Base-by-base conservation (phyloP, 2,797 vertebrate species). In the Arvicola amphibius region DNA sequence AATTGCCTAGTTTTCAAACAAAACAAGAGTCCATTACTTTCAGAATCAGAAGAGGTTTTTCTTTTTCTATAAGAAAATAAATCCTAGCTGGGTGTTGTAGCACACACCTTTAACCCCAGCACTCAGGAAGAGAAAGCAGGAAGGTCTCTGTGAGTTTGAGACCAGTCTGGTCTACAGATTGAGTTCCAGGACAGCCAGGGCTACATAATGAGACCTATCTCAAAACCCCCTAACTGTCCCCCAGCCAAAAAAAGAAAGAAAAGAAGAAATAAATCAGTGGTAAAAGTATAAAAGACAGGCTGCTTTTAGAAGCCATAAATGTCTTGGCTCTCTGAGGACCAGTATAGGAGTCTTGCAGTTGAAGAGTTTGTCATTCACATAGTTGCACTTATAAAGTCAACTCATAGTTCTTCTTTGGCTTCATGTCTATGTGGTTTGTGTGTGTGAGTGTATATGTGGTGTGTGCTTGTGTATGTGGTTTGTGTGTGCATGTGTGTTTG, bases 311-410 rank as follows among this genome's bases (percentile, higher is more conserved):
- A 73, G 21, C n/a, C 21, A 17, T 21, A 17, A 6, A 77, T 48
- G 63, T 34, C 53, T 76, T 78, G 74, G 11, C 19, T 29, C 6
- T 0, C 40, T 21, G 25, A 79, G 37, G 40, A 19, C 76, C 65
- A 27, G 21, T 11, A 61, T 3, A 59, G 67, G 65, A 73, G 23
- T 48, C 61, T 92, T 48, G 32, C 2, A 25, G 71, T 3, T 5
- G 25, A 90, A 78, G 40, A 69, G 53, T 85, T 88, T 67, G 27
- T 37, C 53, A 92, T 12, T 65, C 12, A 5, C 48, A 79, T 1
- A 19, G 19, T 91, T 87, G 96, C 43, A 91, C 67, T 53, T 59
- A 69, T 12, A 78, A 80, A 94, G 71, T 73, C 93, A 90, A 51
- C 73, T 43, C 71, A 6, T 88, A 14, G 12, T 61, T 34, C 11